A percentile compares a stretch with the other conserved stretches of the same genome.
phyloP scores from a whole-genome alignment of 2,888 invertebrate genomes.

The Neoitamus cyanurus region DNA sequence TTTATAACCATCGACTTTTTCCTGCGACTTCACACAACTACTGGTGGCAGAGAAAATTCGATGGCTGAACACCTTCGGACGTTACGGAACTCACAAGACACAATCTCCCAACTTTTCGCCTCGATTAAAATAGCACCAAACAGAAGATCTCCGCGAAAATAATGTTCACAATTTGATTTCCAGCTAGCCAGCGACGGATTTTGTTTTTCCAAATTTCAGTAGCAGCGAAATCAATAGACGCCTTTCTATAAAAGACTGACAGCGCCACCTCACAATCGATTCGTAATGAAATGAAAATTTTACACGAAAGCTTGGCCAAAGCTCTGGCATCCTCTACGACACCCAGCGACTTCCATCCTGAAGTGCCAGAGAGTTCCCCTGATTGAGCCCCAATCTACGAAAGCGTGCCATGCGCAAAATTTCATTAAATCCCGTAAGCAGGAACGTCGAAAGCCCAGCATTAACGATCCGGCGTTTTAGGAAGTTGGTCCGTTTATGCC shows the following conservation, averaged over 20 bases:
- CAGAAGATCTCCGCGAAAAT: background rate
- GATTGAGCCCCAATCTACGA: background rate
- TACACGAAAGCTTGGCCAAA: background rate
- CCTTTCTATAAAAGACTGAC: constrained; percentile 12
- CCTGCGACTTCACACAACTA: background rate
- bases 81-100: background rate
- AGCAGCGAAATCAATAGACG: constrained; percentile 40
- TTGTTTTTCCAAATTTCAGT: background rate
- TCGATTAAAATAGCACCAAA: constrained; percentile 20
- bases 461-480: background rate
- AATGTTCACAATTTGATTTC: background rate
- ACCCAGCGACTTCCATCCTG: background rate
- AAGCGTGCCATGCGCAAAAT: constrained; percentile 52
- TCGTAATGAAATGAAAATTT: constrained; percentile 40
- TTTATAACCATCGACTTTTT: constrained; percentile 25
- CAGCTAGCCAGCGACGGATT: background rate
- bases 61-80: constrained; percentile 19
- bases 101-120: background rate
- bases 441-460: background rate
- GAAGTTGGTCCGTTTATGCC: no score
- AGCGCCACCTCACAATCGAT: constrained; percentile 45
- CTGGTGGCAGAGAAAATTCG: constrained; percentile 20
- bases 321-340: background rate
- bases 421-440: constrained; percentile 38
- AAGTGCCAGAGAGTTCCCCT: background rate